phyloP scores from a whole-genome alignment of 2,888 invertebrate genomes.

The Altica lythri region DNA sequence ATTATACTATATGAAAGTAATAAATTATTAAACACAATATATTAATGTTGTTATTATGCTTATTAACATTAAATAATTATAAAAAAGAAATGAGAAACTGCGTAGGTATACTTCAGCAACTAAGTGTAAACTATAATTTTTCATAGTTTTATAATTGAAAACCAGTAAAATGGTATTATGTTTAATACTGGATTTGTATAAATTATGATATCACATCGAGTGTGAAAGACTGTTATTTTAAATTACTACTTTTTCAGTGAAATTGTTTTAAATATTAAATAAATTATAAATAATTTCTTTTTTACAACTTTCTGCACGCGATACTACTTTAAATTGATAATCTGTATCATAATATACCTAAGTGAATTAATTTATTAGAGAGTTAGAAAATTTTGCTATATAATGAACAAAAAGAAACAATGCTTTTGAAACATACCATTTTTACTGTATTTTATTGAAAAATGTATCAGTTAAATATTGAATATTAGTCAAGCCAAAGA shows the following conservation, averaged over 20 bases:
- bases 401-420: too few relatives aligned
- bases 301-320: too few relatives aligned
- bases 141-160: constrained; percentile 21
- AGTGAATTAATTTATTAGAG: too few relatives aligned
- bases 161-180: constrained; percentile 29
- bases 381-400: too few relatives aligned
- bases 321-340: too few relatives aligned
- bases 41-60: constrained; percentile 23
- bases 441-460: too few relatives aligned
- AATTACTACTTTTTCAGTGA: constrained; percentile 23
- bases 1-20: constrained; percentile 29
- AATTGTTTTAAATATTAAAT: constrained; percentile 18
- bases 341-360: too few relatives aligned
- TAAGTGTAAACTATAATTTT: constrained; percentile 19
- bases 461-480: too few relatives aligned
- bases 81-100: constrained; percentile 27
- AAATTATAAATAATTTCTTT: constrained; percentile 11
- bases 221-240: constrained; percentile 25
- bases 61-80: constrained; percentile 29
- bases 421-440: too few relatives aligned
- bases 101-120: constrained; percentile 24
- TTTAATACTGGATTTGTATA: constrained; percentile 30
- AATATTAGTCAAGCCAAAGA: too few relatives aligned
- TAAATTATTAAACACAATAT: constrained; percentile 26
- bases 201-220: constrained; percentile 24